Evolutionary conservation across 2,797 vertebrate genomes (phyloP).

Genomic region (Phoebastria nigripes): DNA sequence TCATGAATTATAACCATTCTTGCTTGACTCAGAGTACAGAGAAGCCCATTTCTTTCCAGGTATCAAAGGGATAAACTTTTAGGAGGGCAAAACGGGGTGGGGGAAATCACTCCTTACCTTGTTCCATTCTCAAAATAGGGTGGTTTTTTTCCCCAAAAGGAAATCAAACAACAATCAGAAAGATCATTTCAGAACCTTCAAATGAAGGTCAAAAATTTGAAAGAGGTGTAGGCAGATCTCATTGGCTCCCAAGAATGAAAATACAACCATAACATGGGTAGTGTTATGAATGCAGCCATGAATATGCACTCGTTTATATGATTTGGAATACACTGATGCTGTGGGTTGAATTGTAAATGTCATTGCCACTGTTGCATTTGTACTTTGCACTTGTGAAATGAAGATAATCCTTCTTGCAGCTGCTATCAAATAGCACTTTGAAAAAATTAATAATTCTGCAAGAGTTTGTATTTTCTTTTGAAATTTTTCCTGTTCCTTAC

Average conservation of each 20-base stretch:
- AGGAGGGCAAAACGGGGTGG: rapidly evolving
- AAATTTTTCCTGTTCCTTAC: neutral
- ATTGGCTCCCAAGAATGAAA: neutral
- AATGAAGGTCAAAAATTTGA: neutral
- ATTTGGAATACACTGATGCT: neutral
- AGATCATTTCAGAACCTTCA: neutral
- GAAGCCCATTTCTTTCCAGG: neutral
- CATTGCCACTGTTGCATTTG: neutral
- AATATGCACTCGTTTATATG: neutral
- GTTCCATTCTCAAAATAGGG: neutral
- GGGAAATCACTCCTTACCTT: neutral
- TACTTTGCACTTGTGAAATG: neutral
- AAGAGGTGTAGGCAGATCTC: neutral
- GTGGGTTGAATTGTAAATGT: neutral
- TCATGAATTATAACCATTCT: neutral
- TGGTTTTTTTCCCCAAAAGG: neutral
- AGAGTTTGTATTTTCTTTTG: neutral
- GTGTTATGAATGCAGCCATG: neutral
- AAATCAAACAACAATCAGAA: neutral
- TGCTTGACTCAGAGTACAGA: neutral
- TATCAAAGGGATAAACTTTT: neutral
- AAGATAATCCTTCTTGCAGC: neutral
- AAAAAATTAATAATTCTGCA: neutral
- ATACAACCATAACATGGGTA: neutral
- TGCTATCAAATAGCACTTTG: neutral